phyloP scores from a whole-genome alignment of 2,113 vertebrate species.

The Aphelocoma coerulescens region DNA sequence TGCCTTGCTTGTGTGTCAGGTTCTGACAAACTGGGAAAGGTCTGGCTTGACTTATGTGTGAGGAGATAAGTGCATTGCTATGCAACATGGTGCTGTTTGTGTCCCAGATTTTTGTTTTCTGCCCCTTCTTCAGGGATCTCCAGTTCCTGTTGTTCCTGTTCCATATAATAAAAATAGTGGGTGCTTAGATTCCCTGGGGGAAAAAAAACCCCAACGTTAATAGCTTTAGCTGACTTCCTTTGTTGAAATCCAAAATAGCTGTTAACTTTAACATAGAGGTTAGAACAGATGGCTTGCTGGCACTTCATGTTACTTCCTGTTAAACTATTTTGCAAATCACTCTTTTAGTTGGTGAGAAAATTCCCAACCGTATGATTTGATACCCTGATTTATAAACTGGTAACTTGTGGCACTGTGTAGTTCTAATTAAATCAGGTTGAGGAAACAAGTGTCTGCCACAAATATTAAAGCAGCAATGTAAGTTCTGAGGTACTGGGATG shows the following conservation, averaged over 20 bases:
- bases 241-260: background rate
- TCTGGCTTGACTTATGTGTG: background rate
- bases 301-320: background rate
- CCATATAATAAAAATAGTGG: background rate
- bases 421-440: background rate
- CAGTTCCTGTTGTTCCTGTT: background rate
- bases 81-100: background rate
- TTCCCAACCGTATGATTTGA: background rate
- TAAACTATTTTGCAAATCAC: background rate
- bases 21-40: background rate
- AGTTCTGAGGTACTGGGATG: background rate
- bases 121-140: background rate
- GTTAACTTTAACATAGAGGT: slow-evolving; percentile 7
- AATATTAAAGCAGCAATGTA: background rate
- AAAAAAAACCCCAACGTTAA: accelerated
- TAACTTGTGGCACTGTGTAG: background rate
- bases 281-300: slow-evolving; percentile 37
- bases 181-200: background rate
- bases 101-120: background rate
- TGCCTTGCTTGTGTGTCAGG: background rate
- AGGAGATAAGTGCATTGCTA: background rate
- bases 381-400: background rate
- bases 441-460: background rate
- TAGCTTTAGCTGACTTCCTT: background rate
- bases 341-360: background rate